Base-by-base conservation (phyloP, 2,888 invertebrate genomes). In the Thereva unica region DNA sequence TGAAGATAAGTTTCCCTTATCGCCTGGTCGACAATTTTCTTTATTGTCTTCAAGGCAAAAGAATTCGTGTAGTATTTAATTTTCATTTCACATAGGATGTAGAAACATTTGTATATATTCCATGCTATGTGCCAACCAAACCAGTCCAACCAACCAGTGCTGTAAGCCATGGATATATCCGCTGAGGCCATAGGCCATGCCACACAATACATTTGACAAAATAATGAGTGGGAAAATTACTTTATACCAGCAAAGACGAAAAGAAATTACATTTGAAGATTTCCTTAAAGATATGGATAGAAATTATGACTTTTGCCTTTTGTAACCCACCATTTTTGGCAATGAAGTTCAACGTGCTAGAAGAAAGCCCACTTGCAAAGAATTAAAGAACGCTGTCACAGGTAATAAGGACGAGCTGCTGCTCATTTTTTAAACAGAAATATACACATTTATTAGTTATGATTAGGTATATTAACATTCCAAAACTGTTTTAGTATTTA, bases 291-390 rank as follows among this genome's bases (percentile, higher is more conserved):
- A 76, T 74, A 44, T 52, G 4, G 37, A 50, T 8, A n/a, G 52
- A 4, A 42, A 5, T 4, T 86, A 82, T 74, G 85, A 89, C 71
- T 93, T 93, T 77, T 88, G 89, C 71, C 92, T 99, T 89, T 98
- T 97, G 78, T 99, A 99, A 83, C 99, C 99, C 42, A 99, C 99
- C 9, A 99, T 99, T 81, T 98, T 93, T 76, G 85, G 86, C 64
- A 82, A 54, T 38, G 42, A 9, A 4, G 44, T 55, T 47, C 23
- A 35, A n/a, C 12, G 10, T 12, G 5, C 2, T 8, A 54, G 44
- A 12, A 35, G 64, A 64, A 64, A 35, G 37, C 6, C 7, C 9
- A 84, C 75, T 53, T 85, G 89, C 69, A 84, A 88, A 41, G 86
- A 86, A 69, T 93, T 89, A 5, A 77, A 75, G 75, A 92, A 89